Percentiles rank a stretch among this genome's conserved stretches.
Conservation (phyloP, 1,140 invertebrate species). For the Diplogasteroides magnus region DNA sequence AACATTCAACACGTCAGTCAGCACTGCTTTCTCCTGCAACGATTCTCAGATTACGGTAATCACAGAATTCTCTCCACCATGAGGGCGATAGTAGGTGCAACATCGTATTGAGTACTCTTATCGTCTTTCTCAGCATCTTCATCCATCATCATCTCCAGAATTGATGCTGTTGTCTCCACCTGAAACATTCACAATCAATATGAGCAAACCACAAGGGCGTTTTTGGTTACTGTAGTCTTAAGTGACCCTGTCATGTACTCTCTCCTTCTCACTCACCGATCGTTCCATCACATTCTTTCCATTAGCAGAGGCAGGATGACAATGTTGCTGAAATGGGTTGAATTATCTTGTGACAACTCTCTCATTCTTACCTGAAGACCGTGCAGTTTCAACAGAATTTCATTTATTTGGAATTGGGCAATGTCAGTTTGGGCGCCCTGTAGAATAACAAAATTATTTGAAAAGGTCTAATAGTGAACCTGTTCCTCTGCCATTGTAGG, state of each 20-base stretch:
- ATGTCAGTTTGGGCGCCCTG: slow-evolving; percentile 33
- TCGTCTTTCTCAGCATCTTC: slow-evolving; percentile 11
- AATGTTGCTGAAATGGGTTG: too few species aligned
- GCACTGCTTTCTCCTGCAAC: slow-evolving; percentile 11
- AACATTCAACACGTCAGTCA: slow-evolving; percentile 16
- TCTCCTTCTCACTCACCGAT: too few species aligned
- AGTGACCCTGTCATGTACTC: too few species aligned
- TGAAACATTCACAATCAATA: too few species aligned
- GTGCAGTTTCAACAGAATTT: slow-evolving; percentile 33
- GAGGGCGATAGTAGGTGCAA: background rate
- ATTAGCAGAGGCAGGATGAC: too few species aligned
- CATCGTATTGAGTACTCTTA: slow-evolving; percentile 2
- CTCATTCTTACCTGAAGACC: slow-evolving; percentile 34
- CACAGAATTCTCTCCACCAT: background rate
- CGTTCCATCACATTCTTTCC: too few species aligned
- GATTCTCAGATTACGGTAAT: background rate
- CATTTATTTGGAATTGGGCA: slow-evolving; percentile 36
- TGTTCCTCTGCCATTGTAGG: background rate
- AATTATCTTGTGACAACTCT: too few species aligned
- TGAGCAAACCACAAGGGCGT: too few species aligned
- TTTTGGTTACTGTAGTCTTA: too few species aligned
- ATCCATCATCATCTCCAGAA: slow-evolving; percentile 9
- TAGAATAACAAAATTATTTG: background rate
- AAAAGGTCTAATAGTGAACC: too few species aligned
- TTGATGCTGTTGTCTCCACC: slow-evolving; percentile 9